Evolutionary conservation across 2,888 invertebrate genomes (phyloP), one percentile per base, ranked within the genome.

Genomic region (Mallateleia sp.): DNA sequence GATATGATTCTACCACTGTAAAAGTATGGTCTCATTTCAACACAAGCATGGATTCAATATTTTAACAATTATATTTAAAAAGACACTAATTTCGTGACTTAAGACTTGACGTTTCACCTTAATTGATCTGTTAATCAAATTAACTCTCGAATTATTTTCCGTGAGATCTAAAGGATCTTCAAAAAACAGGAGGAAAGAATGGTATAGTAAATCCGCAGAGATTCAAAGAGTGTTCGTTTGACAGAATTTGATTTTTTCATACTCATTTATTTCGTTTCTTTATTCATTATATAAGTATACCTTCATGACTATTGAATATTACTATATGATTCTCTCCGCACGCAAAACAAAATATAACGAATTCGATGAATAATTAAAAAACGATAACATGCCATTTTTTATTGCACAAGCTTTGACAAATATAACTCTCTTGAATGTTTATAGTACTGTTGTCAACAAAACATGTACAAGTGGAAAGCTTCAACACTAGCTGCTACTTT

Each of bases 351-450:
- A 88, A 78, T 50, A 85, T 79, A 88, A 84, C 60, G 56, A 85
- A 60, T 64, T 72, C 42, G 77, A 71, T 66, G 71, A 38, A 60
- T 85, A 81, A 74, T 77, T 14, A 78, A 81, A 84, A 85, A 85
- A 85, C 86, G 71, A 77, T 83, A 78, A 86, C 92, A 93, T 92
- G 92, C 92, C 89, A 81, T 22, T 34, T 89, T 89, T 92, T 91
- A 89, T 91, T 91, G 91, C 92, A 89, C 89, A 93, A 93, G 91
- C 93, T 90, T 91, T 83, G 90, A 90, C 88, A 83, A 80, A 71
- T 77, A 75, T 42, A 80, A 79, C 52, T 64, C 66, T 77, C 56
- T 77, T 56, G 25, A 58, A 75, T 20, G 60, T 85, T 79, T 71
- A 75, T 74, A 74, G 15, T n/a, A n/a, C n/a, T n/a, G 20, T 58